Conservation (phyloP, 2,797 vertebrate species). For the Hipposideros larvatus region DNA sequence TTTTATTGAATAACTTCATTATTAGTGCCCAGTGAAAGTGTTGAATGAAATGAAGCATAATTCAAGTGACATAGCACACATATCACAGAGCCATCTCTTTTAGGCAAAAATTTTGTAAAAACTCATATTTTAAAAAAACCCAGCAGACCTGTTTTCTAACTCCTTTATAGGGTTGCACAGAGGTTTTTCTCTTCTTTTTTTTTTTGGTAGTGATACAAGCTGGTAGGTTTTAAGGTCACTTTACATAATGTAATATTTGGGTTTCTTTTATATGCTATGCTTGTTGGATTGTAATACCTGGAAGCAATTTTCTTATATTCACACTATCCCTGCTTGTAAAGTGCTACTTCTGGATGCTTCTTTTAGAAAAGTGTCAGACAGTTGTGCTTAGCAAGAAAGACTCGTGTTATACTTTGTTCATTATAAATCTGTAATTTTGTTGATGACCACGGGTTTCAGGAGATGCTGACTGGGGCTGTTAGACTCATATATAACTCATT, state of each 20-base stretch:
- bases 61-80: neutral
- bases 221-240: slow-evolving; percentile 1
- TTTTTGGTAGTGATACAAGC: neutral
- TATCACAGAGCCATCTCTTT: neutral
- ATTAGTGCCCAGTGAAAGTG: neutral
- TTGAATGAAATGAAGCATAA: neutral
- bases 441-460: neutral
- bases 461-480: neutral
- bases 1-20: neutral
- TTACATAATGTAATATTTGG: neutral
- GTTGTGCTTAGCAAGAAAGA: slow-evolving; percentile 16
- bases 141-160: neutral
- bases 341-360: slow-evolving; percentile 63
- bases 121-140: neutral
- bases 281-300: slow-evolving; percentile 12
- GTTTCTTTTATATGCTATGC: slow-evolving; percentile 36
- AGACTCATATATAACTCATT: neutral
- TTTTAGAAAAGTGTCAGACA: slow-evolving; percentile 73
- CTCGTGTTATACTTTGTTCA: neutral
- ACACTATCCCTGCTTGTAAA: slow-evolving; percentile 1
- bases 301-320: slow-evolving; percentile 52
- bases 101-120: neutral
- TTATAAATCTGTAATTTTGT: slow-evolving; percentile 18
- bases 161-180: neutral
- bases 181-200: neutral